Evolutionary conservation across 2,888 invertebrate species (phyloP), one percentile per base, ranked within the genome.

Genomic region (Rhagonycha lutea): DNA sequence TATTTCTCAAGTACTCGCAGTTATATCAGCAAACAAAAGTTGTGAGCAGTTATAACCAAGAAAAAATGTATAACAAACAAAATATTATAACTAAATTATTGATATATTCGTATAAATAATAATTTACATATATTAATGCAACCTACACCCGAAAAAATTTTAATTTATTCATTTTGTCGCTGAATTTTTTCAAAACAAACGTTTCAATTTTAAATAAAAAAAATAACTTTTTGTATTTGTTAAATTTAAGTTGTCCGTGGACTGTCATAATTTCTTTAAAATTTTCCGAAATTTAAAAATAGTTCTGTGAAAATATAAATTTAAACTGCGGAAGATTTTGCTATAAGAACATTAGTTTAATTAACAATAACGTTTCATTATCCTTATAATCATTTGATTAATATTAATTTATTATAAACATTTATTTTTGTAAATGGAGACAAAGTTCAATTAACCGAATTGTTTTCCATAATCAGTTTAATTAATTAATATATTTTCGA

Each of bases 91-190:
- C n/a, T 12, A 26, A 65, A 65, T 29, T 68, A 72, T 65, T 47
- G 62, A 60, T 72, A 67, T 47, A 47, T 47, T 67, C 32, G 29
- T 65, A 60, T 65, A 73, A 73, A 69, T 63, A 73, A 73, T 73
- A 73, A 69, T 73, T 73, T 73, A 69, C 73, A 73, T 73, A 69
- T 26, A 73, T 73, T 69, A 69, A 62, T 69, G 63, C 73, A 63
- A 69, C 73, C 73, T 69, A 73, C 73, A 60, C 69, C 32, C 60
- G 7, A 69, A 69, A 62, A 73, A 60, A 68, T 61, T n/a, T 69
- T 69, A 69, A 73, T 73, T 69, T 73, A 73, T 73, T 68, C 32
- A 28, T 32, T 47, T 68, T 68, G 68, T 68, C 32, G 68, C 28
- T 32, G 29, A 68, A 28, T 18, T n/a, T 68, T 29, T 32, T 28